Evolutionary conservation across 2,113 vertebrate genomes (phyloP), one percentile per base, ranked within the genome.

Genomic region (Leptodactylus fuscus): DNA sequence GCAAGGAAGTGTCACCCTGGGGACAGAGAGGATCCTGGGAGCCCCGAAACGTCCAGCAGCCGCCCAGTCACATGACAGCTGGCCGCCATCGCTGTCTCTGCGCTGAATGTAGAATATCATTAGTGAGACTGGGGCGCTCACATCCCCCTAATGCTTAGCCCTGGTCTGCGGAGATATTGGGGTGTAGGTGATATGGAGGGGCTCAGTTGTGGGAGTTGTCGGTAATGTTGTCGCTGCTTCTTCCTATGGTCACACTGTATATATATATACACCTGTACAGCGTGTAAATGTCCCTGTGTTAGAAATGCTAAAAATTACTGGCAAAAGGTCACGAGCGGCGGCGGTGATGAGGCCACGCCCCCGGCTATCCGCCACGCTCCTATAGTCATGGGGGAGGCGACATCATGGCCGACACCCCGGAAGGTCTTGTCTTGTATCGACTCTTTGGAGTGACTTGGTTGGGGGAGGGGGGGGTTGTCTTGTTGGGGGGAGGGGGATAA

Each of bases 251-350:
- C 90, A 88, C 92, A 92, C 94, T 90, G 62, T 32, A 67, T 67
- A 67, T 98, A 98, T 96, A 98, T 98, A 97, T 88, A n/a, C n/a
- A n/a, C n/a, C 90, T 96, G 94, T 98, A 97, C 95, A 97, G 94
- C 90, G 90, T 96, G 95, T 93, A 92, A 94, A 91, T 91, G 88
- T 85, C 70, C 22, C 53, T 16, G 46, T 85, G 60, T 78, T 85
- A 78, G 22, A 22, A 78, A 85, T 88, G n/a, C n/a, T n/a, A n/a
- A n/a, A n/a, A n/a, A n/a, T n/a, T 90, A 89, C 91, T 94, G 90
- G 44, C 80, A 71, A 71, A 20, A 78, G 53, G 24, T 49, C 18
- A 91, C 93, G 91, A 70, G 74, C 83, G 46, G 55, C 65, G 13
- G 75, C 76, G 46, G 75, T 48, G 3, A 27, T 71, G 83, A 36